Conservation (phyloP, 2,888 invertebrate genomes). For the Dynastes tityus region DNA sequence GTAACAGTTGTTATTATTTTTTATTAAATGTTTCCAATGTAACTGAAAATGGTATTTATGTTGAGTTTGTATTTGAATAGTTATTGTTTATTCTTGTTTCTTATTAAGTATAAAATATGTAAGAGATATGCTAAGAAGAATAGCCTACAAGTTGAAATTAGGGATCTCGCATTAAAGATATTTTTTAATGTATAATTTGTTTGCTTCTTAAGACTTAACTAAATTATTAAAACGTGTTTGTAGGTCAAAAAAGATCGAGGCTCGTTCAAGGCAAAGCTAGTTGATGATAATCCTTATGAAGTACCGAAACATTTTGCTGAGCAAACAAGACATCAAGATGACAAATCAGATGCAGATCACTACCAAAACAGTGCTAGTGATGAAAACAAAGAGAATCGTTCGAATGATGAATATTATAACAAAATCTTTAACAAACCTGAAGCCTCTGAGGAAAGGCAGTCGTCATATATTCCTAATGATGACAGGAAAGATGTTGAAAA, state of each 20-base stretch:
- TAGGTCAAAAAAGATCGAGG: conserved; percentile 20
- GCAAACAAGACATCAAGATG: conserved; percentile 52
- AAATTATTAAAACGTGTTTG: background rate
- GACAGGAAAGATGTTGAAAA: conserved; percentile 79
- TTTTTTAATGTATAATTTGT: too few species aligned
- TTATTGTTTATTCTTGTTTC: too few species aligned
- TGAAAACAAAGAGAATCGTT: conserved; percentile 3
- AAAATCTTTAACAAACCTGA: conserved; percentile 29
- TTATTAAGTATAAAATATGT: too few species aligned
- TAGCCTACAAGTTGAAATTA: too few species aligned
- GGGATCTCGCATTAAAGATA: too few species aligned
- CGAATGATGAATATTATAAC: conserved; percentile 28
- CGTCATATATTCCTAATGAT: conserved; percentile 60
- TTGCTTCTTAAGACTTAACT: too few species aligned
- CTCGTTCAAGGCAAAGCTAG: conserved; percentile 54
- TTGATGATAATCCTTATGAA: conserved; percentile 60
- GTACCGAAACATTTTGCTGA: conserved; percentile 63
- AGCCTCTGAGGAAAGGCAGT: conserved; percentile 53
- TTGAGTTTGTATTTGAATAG: too few species aligned
- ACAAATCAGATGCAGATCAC: background rate
- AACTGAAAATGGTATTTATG: too few species aligned
- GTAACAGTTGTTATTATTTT: too few species aligned
- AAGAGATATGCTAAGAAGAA: too few species aligned
- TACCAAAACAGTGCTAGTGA: conserved; percentile 6
- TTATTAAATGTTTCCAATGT: too few species aligned